Conservation (phyloP, 2,113 vertebrate genomes). For the Corydoras sp. region DNA sequence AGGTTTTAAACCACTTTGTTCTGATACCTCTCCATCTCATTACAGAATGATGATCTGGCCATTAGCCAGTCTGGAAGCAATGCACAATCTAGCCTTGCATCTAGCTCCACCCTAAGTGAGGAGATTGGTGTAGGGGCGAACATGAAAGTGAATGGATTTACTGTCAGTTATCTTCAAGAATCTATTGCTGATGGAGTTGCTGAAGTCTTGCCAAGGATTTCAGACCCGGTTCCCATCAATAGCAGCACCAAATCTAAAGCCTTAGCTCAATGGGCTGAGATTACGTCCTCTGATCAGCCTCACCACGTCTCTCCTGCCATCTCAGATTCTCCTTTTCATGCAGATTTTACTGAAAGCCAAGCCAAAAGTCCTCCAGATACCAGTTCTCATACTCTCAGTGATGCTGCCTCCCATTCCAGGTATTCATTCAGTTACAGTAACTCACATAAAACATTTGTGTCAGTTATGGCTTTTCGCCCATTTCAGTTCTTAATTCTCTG, state of each 20-base stretch:
- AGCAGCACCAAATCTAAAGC: constrained; percentile 75
- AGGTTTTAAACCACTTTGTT: too few relatives aligned
- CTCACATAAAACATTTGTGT: too few relatives aligned
- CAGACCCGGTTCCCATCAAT: constrained; percentile 51
- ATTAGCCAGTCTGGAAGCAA: constrained; percentile 91
- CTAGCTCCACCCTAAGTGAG: constrained; percentile 85
- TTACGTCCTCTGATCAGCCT: constrained; percentile 73
- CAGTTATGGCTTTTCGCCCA: too few relatives aligned
- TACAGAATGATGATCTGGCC: constrained; percentile 10
- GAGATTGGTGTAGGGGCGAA: constrained; percentile 75
- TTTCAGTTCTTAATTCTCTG: too few relatives aligned
- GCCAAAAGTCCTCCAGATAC: constrained; percentile 78
- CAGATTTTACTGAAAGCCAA: constrained; percentile 70
- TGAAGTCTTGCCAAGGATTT: constrained; percentile 74
- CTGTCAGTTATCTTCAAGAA: constrained; percentile 79
- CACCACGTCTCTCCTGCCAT: constrained; percentile 70
- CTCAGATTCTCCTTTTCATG: constrained; percentile 73
- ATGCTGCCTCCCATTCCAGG: constrained; percentile 83
- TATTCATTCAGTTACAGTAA: constrained; percentile 44
- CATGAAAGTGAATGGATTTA: constrained; percentile 81
- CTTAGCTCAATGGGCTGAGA: constrained; percentile 71
- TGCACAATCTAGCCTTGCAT: constrained; percentile 91
- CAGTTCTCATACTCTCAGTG: constrained; percentile 83
- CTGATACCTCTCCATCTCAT: background rate
- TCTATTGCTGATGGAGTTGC: constrained; percentile 85